Base-by-base conservation (phyloP, 2,888 invertebrate genomes). In the Salticus scenicus region DNA sequence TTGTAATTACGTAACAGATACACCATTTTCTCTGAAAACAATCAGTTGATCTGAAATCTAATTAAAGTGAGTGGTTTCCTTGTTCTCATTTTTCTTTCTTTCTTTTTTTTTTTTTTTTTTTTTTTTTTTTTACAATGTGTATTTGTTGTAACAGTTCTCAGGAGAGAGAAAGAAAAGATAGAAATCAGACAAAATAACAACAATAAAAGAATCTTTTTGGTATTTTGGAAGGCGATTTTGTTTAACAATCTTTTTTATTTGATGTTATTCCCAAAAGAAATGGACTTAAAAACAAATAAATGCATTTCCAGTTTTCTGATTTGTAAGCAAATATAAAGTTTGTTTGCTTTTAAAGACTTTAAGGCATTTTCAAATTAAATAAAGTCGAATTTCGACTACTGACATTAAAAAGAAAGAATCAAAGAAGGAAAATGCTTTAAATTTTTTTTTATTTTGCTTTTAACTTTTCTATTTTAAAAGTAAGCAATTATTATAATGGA, bases 21-120 rank as follows among this genome's bases (percentile, higher is more conserved):
- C n/a, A n/a, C n/a, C n/a, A n/a, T n/a, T n/a, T n/a, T n/a, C n/a
- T n/a, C n/a, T n/a, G n/a, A n/a, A n/a, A n/a, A n/a, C n/a, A n/a
- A 67, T 77, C 83, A 84, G 73, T 77, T 67, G 57, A 20, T 41
- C 73, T 41, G 51, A 84, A 84, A 84, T 84, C 69, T 84, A 84
- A 84, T 84, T 84, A 84, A 84, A 84, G 83, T 77, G 77, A 83
- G 83, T 83, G 83, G 17, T 31, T 72, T n/a, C n/a, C n/a, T n/a
- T n/a, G n/a, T n/a, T n/a, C n/a, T n/a, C n/a, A n/a, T n/a, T n/a
- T n/a, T n/a, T n/a, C n/a, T n/a, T n/a, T n/a, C n/a, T n/a, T n/a
- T n/a, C n/a, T n/a, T n/a, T n/a, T n/a, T n/a, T n/a, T n/a, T n/a
- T n/a, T n/a, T n/a, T n/a, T n/a, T n/a, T n/a, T n/a, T n/a, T n/a